Base-by-base conservation (phyloP, 1,140 invertebrate species). In the Brachionus manjavacas region DNA sequence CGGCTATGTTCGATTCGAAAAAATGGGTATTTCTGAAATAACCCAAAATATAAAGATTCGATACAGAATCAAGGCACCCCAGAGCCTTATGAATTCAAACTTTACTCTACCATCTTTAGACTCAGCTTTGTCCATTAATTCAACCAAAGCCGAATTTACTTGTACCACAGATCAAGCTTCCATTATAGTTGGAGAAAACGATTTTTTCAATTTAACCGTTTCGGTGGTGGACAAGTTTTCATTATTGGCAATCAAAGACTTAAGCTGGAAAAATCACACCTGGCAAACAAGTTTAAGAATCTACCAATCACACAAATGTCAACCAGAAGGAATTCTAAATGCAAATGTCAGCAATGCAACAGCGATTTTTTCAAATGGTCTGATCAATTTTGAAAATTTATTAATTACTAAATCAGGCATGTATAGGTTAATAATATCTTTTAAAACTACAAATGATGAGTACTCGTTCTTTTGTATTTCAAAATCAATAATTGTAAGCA, bases 401-500 rank as follows among this genome's bases (percentile, higher is more conserved):
- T 4, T n/a, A 0, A 28, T 76, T 8, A 76, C 16, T 23, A 46
- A 28, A 76, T 14, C 72, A 20, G 72, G 72, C 3, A 76, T 76
- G 72, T 76, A 76, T 25, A 46, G 41, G 25, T n/a, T 76, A 11
- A 49, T n/a, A 14, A 49, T 76, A 25, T 49, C 39, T 8, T 9
- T 76, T n/a, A 52, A 49, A 28, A 49, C 72, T 11, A 12, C 43
- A 14, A 49, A 76, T 46, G 41, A 76, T 76, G 72, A 76, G 4
- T 76, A 76, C n/a, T 25, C 16, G 14, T 76, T 76, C 49, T 49
- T 1, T 76, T 76, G 72, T 76, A 14, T 76, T 9, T 49, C 72
- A 4, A 76, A 76, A 12, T 23, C 72, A 25, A 20, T 76, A 11
- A 76, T 49, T 11, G 72, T 76, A 2, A 46, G 9, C 9, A 49